Evolutionary conservation across 2,113 vertebrate genomes (phyloP).

Genomic region (Dipodomys stephensi): DNA sequence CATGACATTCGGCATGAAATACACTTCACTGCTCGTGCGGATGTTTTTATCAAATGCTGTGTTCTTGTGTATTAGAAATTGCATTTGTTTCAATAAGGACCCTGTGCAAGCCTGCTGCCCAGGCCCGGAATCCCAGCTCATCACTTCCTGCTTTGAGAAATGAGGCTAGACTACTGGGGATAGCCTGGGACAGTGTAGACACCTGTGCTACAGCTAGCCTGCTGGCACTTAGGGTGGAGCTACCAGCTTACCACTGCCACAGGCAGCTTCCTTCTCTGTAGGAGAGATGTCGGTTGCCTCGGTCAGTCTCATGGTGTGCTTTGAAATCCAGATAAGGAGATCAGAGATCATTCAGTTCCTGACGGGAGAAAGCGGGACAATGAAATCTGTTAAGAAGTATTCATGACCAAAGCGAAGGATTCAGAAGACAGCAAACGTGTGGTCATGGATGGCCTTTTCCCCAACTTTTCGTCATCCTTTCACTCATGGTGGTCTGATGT

Average conservation of each 20-base stretch:
- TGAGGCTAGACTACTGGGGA: not conserved
- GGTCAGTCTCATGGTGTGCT: not conserved
- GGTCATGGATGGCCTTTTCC: not conserved
- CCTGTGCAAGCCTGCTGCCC: not conserved
- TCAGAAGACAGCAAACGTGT: not conserved
- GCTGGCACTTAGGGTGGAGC: not conserved
- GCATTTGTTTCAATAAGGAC: conserved; percentile 39
- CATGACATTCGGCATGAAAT: conserved; percentile 36
- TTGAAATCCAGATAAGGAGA: not conserved
- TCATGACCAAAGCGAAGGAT: not conserved
- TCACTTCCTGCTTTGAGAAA: not conserved
- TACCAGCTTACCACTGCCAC: not conserved
- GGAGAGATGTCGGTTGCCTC: not conserved
- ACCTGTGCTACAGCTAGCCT: not conserved
- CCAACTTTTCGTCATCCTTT: not conserved
- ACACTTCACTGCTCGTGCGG: not conserved
- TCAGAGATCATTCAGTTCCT: not conserved
- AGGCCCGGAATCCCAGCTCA: not conserved
- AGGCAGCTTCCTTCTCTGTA: not conserved
- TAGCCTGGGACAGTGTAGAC: not conserved
- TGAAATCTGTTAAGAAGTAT: not conserved
- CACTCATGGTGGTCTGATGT: too few species aligned
- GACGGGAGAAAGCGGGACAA: not conserved
- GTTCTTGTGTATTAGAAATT: not conserved
- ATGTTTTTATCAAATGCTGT: not conserved